Conservation (phyloP, 2,888 invertebrate species). For the Agonopterix subpropinquella region DNA sequence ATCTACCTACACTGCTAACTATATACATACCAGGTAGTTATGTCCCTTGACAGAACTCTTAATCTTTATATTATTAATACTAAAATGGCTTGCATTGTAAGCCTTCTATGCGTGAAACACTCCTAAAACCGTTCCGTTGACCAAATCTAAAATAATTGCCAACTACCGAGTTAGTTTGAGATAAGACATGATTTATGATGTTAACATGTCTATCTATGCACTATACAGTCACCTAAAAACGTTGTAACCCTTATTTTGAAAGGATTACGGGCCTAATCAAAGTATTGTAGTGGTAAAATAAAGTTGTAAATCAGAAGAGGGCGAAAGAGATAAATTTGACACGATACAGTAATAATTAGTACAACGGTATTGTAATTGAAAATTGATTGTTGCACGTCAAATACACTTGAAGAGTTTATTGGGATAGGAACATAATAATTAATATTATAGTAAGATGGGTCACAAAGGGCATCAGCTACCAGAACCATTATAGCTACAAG, state of each 20-base stretch:
- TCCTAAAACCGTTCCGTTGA: too few species aligned
- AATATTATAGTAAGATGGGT: too few species aligned
- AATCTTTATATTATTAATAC: too few species aligned
- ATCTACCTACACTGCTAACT: too few species aligned
- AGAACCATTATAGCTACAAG: too few species aligned
- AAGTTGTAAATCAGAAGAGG: neutral
- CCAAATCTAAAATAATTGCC: constrained; percentile 3
- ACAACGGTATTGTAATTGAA: neutral
- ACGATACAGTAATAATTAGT: neutral
- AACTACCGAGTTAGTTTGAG: neutral
- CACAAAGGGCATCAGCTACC: too few species aligned
- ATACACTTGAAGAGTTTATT: neutral
- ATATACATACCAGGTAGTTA: too few species aligned
- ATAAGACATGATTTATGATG: constrained; percentile 2
- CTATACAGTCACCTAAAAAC: too few species aligned
- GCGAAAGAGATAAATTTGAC: neutral
- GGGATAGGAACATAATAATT: too few species aligned
- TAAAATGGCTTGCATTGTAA: too few species aligned
- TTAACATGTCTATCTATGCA: neutral
- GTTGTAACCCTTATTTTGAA: neutral
- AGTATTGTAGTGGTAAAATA: neutral
- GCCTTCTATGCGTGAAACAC: too few species aligned
- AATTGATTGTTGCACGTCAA: neutral
- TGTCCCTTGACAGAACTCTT: too few species aligned
- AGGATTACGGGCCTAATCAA: neutral